Evolutionary conservation across 2,113 vertebrate species (phyloP), one percentile per base, ranked within the genome.

Genomic region (Bos indicus): DNA sequence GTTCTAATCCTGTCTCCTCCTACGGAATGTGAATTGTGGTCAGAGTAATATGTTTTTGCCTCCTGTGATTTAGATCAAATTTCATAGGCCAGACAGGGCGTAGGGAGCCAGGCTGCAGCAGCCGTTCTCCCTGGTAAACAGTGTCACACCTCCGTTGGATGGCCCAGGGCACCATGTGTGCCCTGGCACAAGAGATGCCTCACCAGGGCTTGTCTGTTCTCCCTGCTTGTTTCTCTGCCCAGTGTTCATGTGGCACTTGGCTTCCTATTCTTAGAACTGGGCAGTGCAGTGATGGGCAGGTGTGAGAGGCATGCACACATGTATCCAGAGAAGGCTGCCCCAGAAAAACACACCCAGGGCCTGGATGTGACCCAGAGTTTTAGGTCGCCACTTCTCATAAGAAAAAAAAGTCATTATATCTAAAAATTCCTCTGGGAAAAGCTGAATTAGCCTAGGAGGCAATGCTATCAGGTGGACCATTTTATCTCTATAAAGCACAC

Each of bases 31-130:
- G 98, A 98, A 98, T 93, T 98, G 96, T 98, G 97, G 97, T 99
- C 97, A 98, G 96, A 98, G 93, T 97, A 98, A 97, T 98, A 98
- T 98, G 98, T 98, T 99, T 99, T 99, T 98, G 97, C 98, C 98
- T 99, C 97, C 98, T 99, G 98, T 98, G 98, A 98, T 98, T 98
- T 99, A 98, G 98, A 99, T 99, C 98, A 98, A 97, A 97, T 99
- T 99, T 98, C 98, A 87, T 88, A 98, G 97, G 88, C 97, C 97
- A 98, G 99, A 98, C 98, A 98, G 96, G 98, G 97, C 81, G 92
- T 95, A 98, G 97, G 97, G 98, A 98, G 97, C 96, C 98, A 98
- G 98, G 98, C 98, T 98, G 74, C 40, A 98, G 95, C 96, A 98
- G 97, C 78, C 92, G 64, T 91, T 94, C 97, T 98, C 95, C 97